These are phyloP conservation scores for Ophioninae sp. DNA, from an alignment of 2,888 invertebrate genomes.

Conservation along the genomic window DNA sequence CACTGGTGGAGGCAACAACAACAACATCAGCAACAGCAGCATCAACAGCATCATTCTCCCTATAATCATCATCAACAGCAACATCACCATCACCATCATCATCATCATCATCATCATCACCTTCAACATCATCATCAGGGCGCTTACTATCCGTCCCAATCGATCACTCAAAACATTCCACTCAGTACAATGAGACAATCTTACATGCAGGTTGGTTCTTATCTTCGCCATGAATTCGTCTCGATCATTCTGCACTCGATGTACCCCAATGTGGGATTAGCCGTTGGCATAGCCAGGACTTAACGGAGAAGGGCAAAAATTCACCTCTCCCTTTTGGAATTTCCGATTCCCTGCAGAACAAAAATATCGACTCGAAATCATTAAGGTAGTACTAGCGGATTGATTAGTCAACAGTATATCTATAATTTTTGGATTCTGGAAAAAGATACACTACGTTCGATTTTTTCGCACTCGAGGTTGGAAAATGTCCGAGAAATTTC, in stretches of 20 bases:
- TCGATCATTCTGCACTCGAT: slow-evolving; percentile 39
- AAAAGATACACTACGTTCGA: too few relatives aligned
- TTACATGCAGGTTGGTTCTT: slow-evolving; percentile 81
- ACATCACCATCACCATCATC: slow-evolving; percentile 69
- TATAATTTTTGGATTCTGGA: too few relatives aligned
- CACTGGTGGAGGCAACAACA: slow-evolving; percentile 78
- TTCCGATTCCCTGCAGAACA: too few relatives aligned
- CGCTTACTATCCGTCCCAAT: slow-evolving; percentile 79
- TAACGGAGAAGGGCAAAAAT: too few relatives aligned
- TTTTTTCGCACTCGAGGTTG: too few relatives aligned
- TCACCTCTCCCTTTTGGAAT: too few relatives aligned
- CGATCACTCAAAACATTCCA: slow-evolving; percentile 79
- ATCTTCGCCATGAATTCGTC: slow-evolving; percentile 45
- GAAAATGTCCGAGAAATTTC: too few relatives aligned
- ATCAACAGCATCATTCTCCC: slow-evolving; percentile 70
- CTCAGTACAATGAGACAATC: slow-evolving; percentile 81
- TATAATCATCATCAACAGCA: slow-evolving; percentile 69
- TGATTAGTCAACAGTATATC: too few relatives aligned
- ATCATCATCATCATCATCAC: slow-evolving; percentile 69
- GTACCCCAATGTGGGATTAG: not conserved
- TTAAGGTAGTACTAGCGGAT: too few relatives aligned
- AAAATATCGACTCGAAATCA: too few relatives aligned
- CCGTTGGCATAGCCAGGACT: not conserved
- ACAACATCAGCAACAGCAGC: slow-evolving; percentile 70
- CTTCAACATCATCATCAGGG: slow-evolving; percentile 77